Conservation (phyloP, 1,140 invertebrate genomes). For the Neotoxoptera formosana region DNA sequence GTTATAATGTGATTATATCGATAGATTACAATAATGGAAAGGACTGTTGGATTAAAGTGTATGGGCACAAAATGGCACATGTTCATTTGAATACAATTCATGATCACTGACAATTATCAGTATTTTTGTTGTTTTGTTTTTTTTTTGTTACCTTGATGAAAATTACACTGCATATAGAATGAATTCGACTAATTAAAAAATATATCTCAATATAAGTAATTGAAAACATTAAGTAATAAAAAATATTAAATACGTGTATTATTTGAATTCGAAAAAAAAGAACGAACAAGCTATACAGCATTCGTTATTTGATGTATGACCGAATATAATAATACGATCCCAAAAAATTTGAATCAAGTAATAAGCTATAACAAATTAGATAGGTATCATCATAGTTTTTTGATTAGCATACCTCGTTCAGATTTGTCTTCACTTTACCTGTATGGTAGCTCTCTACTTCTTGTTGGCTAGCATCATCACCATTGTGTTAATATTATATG, state of each 20-base stretch:
- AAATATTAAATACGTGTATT: too few species aligned
- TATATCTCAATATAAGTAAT: neutral
- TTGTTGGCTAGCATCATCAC: neutral
- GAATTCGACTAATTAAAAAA: neutral
- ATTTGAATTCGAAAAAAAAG: too few species aligned
- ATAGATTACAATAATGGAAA: neutral
- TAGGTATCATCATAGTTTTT: too few species aligned
- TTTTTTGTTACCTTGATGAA: neutral
- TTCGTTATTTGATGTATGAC: too few species aligned
- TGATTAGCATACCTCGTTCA: too few species aligned
- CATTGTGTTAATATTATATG: neutral
- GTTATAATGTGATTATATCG: neutral
- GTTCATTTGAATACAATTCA: slow-evolving; percentile 23
- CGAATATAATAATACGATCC: too few species aligned
- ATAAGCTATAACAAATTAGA: neutral
- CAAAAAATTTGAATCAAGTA: neutral
- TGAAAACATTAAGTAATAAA: neutral
- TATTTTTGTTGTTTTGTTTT: neutral
- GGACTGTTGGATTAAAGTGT: neutral
- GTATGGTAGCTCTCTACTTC: too few species aligned
- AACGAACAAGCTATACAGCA: neutral
- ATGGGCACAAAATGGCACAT: neutral
- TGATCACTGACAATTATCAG: neutral
- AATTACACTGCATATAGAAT: neutral
- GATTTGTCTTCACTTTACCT: too few species aligned